phyloP scores from a whole-genome alignment of 2,888 invertebrate species.

The Trachelus stipa region DNA sequence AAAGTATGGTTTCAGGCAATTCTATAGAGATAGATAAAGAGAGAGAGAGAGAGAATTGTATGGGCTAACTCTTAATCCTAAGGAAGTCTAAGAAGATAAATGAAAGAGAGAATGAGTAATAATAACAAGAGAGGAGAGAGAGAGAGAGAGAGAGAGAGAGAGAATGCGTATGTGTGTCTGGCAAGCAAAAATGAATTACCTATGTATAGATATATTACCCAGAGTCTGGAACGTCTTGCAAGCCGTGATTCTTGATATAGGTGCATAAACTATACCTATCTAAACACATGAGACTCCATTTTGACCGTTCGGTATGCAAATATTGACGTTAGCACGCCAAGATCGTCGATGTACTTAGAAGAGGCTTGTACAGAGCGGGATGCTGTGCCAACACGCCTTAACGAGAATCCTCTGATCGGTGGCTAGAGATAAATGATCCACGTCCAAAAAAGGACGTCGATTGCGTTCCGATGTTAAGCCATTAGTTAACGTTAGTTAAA shows the following conservation, averaged over 20 bases:
- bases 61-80: slow-evolving; percentile 28
- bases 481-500: slow-evolving; percentile 29
- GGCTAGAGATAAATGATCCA: slow-evolving; percentile 2
- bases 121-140: slow-evolving; percentile 3
- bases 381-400: slow-evolving; percentile 15
- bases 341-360: slow-evolving; percentile 11
- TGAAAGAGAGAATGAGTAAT: slow-evolving; percentile 8
- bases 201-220: slow-evolving; percentile 26
- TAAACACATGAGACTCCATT: not conserved
- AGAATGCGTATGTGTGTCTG: not conserved
- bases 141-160: slow-evolving; percentile 9
- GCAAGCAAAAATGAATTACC: not conserved
- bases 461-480: slow-evolving; percentile 26
- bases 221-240: not conserved
- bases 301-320: not conserved
- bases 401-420: slow-evolving; percentile 11
- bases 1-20: slow-evolving; percentile 1
- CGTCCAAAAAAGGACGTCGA: slow-evolving; percentile 11
- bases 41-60: not conserved
- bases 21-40: too few relatives aligned
- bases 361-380: slow-evolving; percentile 11
- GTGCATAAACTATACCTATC: not conserved
- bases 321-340: slow-evolving; percentile 2
- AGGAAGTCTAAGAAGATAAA: slow-evolving; percentile 14
- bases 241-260: not conserved